These are phyloP conservation scores for Spilarctia lutea DNA, from an alignment of 2,888 invertebrate species.

Conservation along the genomic window DNA sequence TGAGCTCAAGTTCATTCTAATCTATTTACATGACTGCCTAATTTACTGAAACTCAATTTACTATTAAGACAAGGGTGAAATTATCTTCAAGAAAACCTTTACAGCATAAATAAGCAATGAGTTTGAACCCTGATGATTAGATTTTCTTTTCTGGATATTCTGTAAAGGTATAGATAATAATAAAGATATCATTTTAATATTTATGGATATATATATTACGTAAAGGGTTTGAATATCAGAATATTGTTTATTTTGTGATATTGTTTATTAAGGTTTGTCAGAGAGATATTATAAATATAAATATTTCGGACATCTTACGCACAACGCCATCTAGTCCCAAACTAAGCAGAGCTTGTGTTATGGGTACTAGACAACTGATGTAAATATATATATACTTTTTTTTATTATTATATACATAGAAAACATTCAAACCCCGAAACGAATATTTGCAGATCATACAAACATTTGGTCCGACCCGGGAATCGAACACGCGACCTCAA, in stretches of 20 bases:
- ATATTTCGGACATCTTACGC: too few relatives aligned
- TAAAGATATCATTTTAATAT: background rate
- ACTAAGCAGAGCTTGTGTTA: too few relatives aligned
- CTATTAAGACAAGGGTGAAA: conserved; percentile 32
- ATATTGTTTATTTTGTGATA: background rate
- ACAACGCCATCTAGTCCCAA: too few relatives aligned
- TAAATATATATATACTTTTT: too few relatives aligned
- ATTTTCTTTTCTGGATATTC: conserved; percentile 29
- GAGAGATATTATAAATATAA: background rate
- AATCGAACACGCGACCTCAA: too few relatives aligned
- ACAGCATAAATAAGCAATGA: conserved; percentile 47
- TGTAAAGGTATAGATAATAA: background rate
- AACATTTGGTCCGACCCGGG: too few relatives aligned
- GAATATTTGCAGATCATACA: too few relatives aligned
- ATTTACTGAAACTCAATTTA: conserved; percentile 40
- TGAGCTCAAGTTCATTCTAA: conserved; percentile 39
- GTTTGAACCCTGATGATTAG: conserved; percentile 25
- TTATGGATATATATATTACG: background rate
- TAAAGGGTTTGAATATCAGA: background rate
- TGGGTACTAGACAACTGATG: too few relatives aligned
- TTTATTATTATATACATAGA: too few relatives aligned
- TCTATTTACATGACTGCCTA: conserved; percentile 43
- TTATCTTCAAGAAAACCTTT: conserved; percentile 33
- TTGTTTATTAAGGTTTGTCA: background rate
- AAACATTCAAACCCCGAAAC: too few relatives aligned